Conservation (phyloP, 2,797 vertebrate species). For the Pseudochirops cupreus region DNA sequence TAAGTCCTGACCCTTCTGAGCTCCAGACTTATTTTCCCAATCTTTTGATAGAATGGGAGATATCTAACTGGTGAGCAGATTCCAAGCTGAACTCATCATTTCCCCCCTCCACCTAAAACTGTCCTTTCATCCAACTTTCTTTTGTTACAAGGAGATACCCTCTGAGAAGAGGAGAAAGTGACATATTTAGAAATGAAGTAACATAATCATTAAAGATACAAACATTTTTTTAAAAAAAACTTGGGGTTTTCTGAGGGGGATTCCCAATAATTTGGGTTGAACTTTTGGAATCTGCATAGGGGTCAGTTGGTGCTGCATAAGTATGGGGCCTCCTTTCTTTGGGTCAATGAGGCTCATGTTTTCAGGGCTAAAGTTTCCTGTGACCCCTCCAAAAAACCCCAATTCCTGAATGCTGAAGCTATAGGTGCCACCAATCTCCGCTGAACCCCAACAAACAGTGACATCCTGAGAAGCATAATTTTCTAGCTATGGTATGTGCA, state of each 20-base stretch:
- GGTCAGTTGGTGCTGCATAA: not conserved
- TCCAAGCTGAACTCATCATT: not conserved
- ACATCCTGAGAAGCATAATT: not conserved
- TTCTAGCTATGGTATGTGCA: not conserved
- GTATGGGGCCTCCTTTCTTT: not conserved
- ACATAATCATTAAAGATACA: not conserved
- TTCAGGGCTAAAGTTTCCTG: not conserved
- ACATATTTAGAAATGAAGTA: not conserved
- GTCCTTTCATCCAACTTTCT: not conserved
- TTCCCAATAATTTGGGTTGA: not conserved
- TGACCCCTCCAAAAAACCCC: not conserved
- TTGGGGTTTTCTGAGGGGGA: not conserved
- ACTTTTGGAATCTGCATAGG: not conserved
- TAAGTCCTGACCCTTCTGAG: not conserved
- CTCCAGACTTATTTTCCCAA: not conserved
- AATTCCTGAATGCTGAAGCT: not conserved
- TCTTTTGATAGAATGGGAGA: not conserved
- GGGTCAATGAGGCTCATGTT: not conserved
- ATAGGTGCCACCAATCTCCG: not conserved
- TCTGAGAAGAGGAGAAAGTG: not conserved
- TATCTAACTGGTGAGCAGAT: not conserved
- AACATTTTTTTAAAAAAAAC: not conserved
- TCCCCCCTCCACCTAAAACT: not conserved
- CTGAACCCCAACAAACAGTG: not conserved
- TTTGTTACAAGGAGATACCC: not conserved